phyloP scores from a whole-genome alignment of 1,140 invertebrate species.

The Holcopasites calliopsidis region DNA sequence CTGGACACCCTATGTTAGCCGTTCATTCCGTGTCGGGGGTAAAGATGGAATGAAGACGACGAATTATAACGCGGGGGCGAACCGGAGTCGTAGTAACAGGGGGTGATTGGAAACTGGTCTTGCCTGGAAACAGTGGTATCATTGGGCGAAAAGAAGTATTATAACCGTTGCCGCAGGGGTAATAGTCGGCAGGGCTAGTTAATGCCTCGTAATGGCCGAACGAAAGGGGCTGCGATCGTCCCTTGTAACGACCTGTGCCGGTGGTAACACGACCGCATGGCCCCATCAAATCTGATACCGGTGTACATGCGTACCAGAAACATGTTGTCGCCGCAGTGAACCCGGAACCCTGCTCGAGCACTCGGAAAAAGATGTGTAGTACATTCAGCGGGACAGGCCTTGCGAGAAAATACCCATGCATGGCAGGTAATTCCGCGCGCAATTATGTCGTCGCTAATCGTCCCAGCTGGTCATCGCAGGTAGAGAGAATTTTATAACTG shows the following conservation, averaged over 20 bases:
- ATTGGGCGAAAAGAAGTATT: constrained; percentile 56
- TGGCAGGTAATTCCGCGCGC: background rate
- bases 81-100: constrained; percentile 45
- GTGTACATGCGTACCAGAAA: constrained; percentile 39
- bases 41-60: constrained; percentile 12
- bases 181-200: constrained; percentile 66
- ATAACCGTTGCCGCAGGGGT: constrained; percentile 52
- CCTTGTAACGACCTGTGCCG: constrained; percentile 62
- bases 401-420: background rate
- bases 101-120: constrained; percentile 56
- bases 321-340: constrained; percentile 23
- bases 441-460: too few relatives aligned
- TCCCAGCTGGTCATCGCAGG: too few relatives aligned
- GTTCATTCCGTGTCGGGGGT: constrained; percentile 8
- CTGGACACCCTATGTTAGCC: background rate
- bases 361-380: constrained; percentile 45
- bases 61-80: background rate
- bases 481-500: too few relatives aligned
- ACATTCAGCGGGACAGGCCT: constrained; percentile 9
- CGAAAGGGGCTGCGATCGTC: constrained; percentile 53
- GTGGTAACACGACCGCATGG: constrained; percentile 62
- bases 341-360: constrained; percentile 1
- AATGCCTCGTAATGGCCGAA: constrained; percentile 68
- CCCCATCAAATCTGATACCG: constrained; percentile 68
- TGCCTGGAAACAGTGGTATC: constrained; percentile 49